A percentile compares a stretch with the other conserved stretches of the same genome.
phyloP scores from a whole-genome alignment of 2,888 invertebrate species.

The Andrena flavipes region DNA sequence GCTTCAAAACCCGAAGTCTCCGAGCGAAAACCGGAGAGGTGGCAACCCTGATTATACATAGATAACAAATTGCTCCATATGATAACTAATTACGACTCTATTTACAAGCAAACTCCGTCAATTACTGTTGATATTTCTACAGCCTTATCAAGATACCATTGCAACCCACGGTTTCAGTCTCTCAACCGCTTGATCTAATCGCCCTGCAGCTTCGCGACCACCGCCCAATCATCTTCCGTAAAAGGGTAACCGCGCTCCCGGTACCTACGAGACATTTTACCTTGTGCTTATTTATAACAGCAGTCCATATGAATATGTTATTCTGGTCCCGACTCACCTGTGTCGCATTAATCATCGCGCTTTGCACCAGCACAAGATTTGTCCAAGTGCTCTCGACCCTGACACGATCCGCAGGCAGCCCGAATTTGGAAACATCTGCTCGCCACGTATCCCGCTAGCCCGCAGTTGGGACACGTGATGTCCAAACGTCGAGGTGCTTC shows the following conservation, averaged over 20 bases:
- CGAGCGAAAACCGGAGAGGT: no score
- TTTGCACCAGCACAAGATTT: neutral
- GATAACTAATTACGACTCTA: no score
- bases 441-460: neutral
- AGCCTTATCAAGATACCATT: no score
- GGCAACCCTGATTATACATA: no score
- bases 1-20: no score
- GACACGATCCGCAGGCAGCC: neutral
- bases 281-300: neutral
- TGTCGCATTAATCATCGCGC: neutral
- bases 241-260: neutral
- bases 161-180: no score
- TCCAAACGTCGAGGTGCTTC: neutral
- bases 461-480: slow-evolving; percentile 8
- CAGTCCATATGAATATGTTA: neutral
- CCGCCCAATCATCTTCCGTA: neutral
- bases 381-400: neutral
- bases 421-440: neutral
- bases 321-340: neutral
- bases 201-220: no score
- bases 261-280: neutral
- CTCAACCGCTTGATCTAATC: no score
- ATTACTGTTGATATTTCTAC: no score
- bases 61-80: no score
- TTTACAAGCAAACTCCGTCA: no score